Conservation (phyloP, 2,888 invertebrate species). For the Ecdyonurus torrentis region DNA sequence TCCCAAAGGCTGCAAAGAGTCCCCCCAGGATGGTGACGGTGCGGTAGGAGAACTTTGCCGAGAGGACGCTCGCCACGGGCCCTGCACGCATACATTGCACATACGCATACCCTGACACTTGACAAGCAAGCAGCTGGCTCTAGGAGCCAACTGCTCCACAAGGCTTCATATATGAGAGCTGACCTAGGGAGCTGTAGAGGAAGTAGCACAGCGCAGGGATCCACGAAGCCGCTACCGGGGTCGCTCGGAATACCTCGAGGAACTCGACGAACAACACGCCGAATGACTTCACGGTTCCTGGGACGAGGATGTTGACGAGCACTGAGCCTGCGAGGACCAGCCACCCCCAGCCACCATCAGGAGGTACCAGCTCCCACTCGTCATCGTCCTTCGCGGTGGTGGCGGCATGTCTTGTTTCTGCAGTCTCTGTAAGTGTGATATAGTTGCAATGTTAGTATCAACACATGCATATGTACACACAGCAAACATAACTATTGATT, state of each 20-base stretch:
- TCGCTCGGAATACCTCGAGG: conserved; percentile 56
- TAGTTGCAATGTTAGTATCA: no score
- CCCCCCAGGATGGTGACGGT: conserved; percentile 73
- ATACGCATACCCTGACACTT: neutral
- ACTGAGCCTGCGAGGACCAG: conserved; percentile 37
- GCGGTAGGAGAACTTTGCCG: conserved; percentile 66
- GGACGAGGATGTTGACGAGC: conserved; percentile 66
- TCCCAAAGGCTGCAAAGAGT: conserved; percentile 61
- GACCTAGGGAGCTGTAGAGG: conserved; percentile 73
- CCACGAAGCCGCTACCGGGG: conserved; percentile 57
- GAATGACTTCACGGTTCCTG: conserved; percentile 76
- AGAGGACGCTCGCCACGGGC: conserved; percentile 68
- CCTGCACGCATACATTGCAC: conserved; percentile 34
- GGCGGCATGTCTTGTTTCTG: no score
- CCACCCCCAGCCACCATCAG: conserved; percentile 65
- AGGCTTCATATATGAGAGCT: no score
- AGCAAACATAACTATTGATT: no score
- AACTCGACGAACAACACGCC: conserved; percentile 73
- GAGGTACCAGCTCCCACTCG: conserved; percentile 43
- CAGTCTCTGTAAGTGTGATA: no score
- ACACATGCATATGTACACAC: no score
- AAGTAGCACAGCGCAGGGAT: conserved; percentile 80
- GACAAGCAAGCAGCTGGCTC: neutral
- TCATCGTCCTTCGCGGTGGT: no score
- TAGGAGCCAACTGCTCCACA: no score